phyloP scores from a whole-genome alignment of 1,140 invertebrate species.

The Drosophila setifemur region DNA sequence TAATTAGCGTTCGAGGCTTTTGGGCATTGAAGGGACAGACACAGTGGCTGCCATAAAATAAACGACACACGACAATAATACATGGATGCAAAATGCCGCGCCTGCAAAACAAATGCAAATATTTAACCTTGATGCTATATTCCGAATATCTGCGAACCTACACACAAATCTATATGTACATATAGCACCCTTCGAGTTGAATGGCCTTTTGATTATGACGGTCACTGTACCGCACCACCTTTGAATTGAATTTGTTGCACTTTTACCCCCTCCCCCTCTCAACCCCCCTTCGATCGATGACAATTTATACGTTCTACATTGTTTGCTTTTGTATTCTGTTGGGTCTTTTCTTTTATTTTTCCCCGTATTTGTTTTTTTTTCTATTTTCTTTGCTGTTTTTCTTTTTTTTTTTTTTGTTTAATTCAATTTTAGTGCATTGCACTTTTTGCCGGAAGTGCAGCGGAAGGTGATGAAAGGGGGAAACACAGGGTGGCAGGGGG shows the following conservation, averaged over 20 bases:
- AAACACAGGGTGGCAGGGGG: too few relatives aligned
- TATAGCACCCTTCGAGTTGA: constrained; percentile 33
- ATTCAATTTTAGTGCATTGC: constrained; percentile 80
- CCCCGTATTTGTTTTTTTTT: constrained; percentile 49
- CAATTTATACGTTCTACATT: constrained; percentile 58
- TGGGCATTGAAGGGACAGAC: constrained; percentile 28
- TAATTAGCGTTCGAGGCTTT: constrained; percentile 49
- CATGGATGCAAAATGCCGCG: constrained; percentile 29
- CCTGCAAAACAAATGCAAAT: constrained; percentile 60
- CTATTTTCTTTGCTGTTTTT: constrained; percentile 6
- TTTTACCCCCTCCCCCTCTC: neutral
- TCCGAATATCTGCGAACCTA: constrained; percentile 9
- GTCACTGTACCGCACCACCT: constrained; percentile 51
- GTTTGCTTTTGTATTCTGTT: constrained; percentile 34
- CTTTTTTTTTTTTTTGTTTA: constrained; percentile 66
- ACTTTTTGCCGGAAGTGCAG: constrained; percentile 76
- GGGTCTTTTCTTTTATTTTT: constrained; percentile 57
- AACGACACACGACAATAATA: constrained; percentile 26
- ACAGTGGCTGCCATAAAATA: constrained; percentile 30
- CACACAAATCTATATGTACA: too few relatives aligned
- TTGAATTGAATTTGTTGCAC: constrained; percentile 57
- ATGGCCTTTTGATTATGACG: constrained; percentile 65
- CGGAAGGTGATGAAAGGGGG: constrained; percentile 53
- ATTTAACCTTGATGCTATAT: constrained; percentile 75
- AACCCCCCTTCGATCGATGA: constrained; percentile 29